Evolutionary conservation across 2,113 vertebrate species (phyloP).

Genomic region (Picathartes gymnocephalus): DNA sequence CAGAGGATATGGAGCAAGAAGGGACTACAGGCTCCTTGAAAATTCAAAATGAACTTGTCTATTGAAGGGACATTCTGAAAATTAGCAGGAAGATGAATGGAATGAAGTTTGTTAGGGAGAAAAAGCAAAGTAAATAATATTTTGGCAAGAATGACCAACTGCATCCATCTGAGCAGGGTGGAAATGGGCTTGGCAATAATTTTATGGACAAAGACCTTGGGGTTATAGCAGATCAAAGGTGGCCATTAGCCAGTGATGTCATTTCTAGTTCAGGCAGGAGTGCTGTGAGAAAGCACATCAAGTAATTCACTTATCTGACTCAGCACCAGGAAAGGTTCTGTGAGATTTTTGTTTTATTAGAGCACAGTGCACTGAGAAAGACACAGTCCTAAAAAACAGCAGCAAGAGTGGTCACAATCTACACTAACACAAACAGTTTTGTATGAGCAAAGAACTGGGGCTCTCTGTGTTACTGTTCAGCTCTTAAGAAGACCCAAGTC

Average conservation of each 20-base stretch:
- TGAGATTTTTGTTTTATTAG: background rate
- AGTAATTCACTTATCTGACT: background rate
- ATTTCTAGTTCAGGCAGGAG: background rate
- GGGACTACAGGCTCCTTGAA: background rate
- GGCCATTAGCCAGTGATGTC: background rate
- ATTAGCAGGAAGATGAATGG: background rate
- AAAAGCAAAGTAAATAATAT: background rate
- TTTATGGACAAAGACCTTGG: background rate
- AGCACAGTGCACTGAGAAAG: background rate
- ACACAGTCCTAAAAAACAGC: background rate
- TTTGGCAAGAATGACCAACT: background rate
- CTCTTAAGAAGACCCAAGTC: background rate
- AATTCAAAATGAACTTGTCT: conserved; percentile 34
- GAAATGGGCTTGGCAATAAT: background rate
- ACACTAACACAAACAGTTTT: background rate
- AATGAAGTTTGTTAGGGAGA: background rate
- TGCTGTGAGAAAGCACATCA: background rate
- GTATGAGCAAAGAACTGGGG: background rate
- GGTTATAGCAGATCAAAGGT: background rate
- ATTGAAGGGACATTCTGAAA: background rate
- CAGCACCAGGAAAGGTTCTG: background rate
- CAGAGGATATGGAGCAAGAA: conserved; percentile 44
- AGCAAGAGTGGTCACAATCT: background rate
- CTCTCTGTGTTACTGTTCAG: background rate
- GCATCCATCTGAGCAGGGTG: background rate